Conservation (phyloP, 2,888 invertebrate species). For the Nemotelus nigrinus region DNA sequence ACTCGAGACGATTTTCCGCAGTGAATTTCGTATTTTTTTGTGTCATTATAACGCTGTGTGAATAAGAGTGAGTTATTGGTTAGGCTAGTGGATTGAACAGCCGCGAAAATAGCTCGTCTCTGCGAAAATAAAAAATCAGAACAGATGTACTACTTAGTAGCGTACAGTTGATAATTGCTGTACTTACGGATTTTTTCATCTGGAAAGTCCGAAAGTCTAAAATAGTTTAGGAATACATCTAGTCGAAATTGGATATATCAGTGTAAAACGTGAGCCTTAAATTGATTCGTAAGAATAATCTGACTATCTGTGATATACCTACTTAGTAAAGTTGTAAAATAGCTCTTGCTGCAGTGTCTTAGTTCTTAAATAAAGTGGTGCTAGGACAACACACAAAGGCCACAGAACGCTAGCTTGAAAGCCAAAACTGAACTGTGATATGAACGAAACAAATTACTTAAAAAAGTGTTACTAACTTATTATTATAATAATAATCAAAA, state of each 20-base stretch:
- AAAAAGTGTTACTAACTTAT: constrained; percentile 28
- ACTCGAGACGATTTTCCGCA: background rate
- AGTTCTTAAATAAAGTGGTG: constrained; percentile 23
- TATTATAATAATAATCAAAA: constrained; percentile 29
- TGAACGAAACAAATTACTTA: constrained; percentile 38
- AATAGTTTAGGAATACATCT: constrained; percentile 22
- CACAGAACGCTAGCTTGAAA: constrained; percentile 1
- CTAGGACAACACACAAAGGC: background rate
- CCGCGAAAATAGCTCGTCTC: constrained; percentile 38
- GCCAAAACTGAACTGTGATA: constrained; percentile 55
- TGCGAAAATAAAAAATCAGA: constrained; percentile 55
- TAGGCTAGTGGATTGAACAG: constrained; percentile 33
- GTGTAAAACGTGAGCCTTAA: constrained; percentile 27
- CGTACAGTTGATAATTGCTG: constrained; percentile 59
- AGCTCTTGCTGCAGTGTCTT: background rate
- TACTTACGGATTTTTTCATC: constrained; percentile 48
- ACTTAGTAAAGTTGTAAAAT: background rate
- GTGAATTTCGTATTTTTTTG: constrained; percentile 1
- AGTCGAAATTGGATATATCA: constrained; percentile 34
- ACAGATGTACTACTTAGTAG: constrained; percentile 61
- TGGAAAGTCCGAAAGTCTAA: constrained; percentile 41
- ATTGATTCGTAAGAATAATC: background rate
- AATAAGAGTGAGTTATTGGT: constrained; percentile 26
- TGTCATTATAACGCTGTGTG: background rate
- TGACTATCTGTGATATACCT: constrained; percentile 36